Evolutionary conservation across 2,888 invertebrate genomes (phyloP).

Genomic region (Drosophila austrosaltans): DNA sequence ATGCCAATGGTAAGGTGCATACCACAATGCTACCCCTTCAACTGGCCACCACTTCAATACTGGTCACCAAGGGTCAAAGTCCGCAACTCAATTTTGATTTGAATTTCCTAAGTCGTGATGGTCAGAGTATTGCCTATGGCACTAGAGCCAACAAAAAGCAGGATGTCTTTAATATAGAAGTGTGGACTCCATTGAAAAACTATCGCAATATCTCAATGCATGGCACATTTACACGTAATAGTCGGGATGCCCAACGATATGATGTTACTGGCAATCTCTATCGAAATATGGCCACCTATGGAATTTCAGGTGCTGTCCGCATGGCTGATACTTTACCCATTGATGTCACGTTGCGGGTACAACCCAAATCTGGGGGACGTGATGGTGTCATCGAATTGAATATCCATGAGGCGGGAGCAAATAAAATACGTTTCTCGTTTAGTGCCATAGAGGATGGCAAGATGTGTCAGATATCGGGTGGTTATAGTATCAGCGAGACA

Average conservation of each 20-base stretch:
- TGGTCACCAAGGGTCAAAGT: slow-evolving; percentile 70
- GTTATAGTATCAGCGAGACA: slow-evolving; percentile 80
- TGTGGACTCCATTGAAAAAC: slow-evolving; percentile 81
- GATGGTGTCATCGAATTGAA: slow-evolving; percentile 81
- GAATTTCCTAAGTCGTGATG: slow-evolving; percentile 67
- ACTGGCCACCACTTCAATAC: slow-evolving; percentile 73
- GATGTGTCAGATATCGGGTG: slow-evolving; percentile 83
- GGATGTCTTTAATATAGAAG: slow-evolving; percentile 81
- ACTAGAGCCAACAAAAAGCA: slow-evolving; percentile 77
- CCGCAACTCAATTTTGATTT: slow-evolving; percentile 79
- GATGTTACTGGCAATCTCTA: slow-evolving; percentile 83
- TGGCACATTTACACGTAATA: slow-evolving; percentile 71
- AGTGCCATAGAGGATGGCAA: slow-evolving; percentile 83
- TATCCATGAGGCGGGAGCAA: slow-evolving; percentile 66
- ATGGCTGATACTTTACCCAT: slow-evolving; percentile 82
- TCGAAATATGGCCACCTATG: slow-evolving; percentile 83
- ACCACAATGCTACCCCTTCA: slow-evolving; percentile 81
- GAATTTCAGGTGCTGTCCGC: slow-evolving; percentile 83
- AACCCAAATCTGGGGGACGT: slow-evolving; percentile 83
- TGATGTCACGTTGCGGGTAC: slow-evolving; percentile 83
- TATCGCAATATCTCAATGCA: slow-evolving; percentile 82
- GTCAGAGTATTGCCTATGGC: slow-evolving; percentile 78
- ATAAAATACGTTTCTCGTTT: slow-evolving; percentile 79
- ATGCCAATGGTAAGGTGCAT: slow-evolving; percentile 82
- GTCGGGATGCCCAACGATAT: slow-evolving; percentile 66